Evolutionary conservation across 2,113 vertebrate species (phyloP).

Genomic region (Dissostichus mawsoni): DNA sequence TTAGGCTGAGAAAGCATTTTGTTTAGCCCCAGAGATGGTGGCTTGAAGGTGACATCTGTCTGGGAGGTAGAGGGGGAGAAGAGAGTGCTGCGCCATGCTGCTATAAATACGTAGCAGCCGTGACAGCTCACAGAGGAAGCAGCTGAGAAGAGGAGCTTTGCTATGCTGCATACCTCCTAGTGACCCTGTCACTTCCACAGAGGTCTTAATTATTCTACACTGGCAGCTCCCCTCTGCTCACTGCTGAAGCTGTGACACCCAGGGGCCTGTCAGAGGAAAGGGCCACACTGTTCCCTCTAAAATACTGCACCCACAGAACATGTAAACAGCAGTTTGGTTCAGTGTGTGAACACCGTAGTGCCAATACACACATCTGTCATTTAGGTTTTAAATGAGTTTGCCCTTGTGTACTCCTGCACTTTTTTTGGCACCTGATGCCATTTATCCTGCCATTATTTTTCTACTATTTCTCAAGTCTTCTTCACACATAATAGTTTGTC

Average conservation of each 20-base stretch:
- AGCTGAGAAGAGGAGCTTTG: slow-evolving; percentile 83
- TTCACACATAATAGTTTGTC: background rate
- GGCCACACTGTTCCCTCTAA: slow-evolving; percentile 31
- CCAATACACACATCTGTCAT: slow-evolving; percentile 31
- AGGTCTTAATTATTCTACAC: slow-evolving; percentile 85
- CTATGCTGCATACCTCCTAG: slow-evolving; percentile 81
- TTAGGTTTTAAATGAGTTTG: slow-evolving; percentile 20
- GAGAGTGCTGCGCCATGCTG: slow-evolving; percentile 57
- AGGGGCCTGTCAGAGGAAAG: slow-evolving; percentile 56
- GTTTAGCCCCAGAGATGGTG: slow-evolving; percentile 78
- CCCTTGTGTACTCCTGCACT: background rate
- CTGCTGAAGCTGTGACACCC: slow-evolving; percentile 64
- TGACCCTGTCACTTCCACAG: slow-evolving; percentile 83
- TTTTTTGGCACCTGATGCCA: slow-evolving; percentile 17
- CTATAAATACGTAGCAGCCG: slow-evolving; percentile 81
- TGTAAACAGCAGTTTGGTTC: slow-evolving; percentile 49
- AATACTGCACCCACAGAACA: slow-evolving; percentile 40
- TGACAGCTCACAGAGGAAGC: slow-evolving; percentile 83
- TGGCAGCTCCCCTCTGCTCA: slow-evolving; percentile 78
- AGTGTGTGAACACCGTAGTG: slow-evolving; percentile 4
- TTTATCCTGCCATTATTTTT: slow-evolving; percentile 46
- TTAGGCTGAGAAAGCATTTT: slow-evolving; percentile 72
- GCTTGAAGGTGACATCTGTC: slow-evolving; percentile 86
- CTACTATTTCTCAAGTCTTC: slow-evolving; percentile 24
- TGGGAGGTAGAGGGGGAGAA: slow-evolving; percentile 61